Percentiles rank a stretch among this genome's conserved stretches.
Evolutionary conservation across 2,888 invertebrate species (phyloP).

Genomic region (Melitaea athalia): DNA sequence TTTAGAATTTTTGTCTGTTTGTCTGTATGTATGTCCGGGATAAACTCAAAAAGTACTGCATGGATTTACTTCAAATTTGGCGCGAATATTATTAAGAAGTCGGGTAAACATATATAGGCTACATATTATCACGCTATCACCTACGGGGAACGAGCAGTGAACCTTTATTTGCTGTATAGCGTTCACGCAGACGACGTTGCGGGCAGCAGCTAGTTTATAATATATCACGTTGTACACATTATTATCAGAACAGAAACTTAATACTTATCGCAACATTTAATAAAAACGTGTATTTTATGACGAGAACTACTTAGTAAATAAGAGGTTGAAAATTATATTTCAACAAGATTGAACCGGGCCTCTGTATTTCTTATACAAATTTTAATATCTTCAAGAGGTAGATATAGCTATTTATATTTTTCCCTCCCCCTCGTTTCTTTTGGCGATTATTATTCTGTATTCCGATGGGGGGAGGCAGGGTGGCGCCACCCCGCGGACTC

Average conservation of each 20-base stretch:
- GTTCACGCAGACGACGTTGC: no score
- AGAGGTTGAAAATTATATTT: slow-evolving; percentile 52
- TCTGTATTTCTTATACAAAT: slow-evolving; percentile 70
- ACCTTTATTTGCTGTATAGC: no score
- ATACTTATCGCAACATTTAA: not conserved
- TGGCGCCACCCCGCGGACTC: slow-evolving; percentile 71
- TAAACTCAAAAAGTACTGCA: no score
- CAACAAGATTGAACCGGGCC: slow-evolving; percentile 67
- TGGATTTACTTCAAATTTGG: no score
- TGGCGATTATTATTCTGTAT: slow-evolving; percentile 82
- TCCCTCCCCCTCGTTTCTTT: slow-evolving; percentile 76
- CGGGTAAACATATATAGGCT: no score
- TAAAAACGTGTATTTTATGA: slow-evolving; percentile 4
- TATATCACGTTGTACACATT: not conserved
- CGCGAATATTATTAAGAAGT: no score
- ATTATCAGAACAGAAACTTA: not conserved
- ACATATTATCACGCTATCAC: no score
- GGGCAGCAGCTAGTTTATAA: no score
- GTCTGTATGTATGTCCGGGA: no score
- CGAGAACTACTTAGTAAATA: not conserved
- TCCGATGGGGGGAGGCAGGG: slow-evolving; percentile 68
- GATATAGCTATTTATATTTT: slow-evolving; percentile 81
- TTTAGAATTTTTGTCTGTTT: no score
- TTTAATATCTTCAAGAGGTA: slow-evolving; percentile 76
- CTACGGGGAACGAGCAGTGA: no score